These are phyloP conservation scores for Conchocele bisecta DNA, from an alignment of 2,888 invertebrate genomes.

Conservation along the genomic window DNA sequence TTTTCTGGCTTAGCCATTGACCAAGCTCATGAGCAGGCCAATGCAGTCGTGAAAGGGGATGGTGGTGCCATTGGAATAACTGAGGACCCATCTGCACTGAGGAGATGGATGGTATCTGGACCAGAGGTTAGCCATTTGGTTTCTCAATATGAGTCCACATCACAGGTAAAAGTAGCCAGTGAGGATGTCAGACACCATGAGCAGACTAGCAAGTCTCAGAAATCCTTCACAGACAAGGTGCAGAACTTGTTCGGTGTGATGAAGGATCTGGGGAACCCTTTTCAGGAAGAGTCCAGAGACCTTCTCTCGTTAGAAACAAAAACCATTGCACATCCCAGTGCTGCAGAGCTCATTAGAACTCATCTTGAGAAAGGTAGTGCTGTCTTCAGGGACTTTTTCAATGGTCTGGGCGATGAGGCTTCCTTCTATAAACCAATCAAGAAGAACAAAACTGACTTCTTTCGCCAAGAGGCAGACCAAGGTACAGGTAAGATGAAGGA, in stretches of 20 bases:
- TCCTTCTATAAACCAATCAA: too few species aligned
- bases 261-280: constrained; percentile 26
- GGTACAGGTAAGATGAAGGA: too few species aligned
- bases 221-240: constrained; percentile 7
- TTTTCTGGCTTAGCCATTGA: constrained; percentile 62
- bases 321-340: constrained; percentile 34
- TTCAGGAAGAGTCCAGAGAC: constrained; percentile 9
- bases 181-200: constrained; percentile 6
- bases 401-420: too few species aligned
- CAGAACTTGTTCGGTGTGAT: not conserved
- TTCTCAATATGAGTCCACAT: constrained; percentile 30
- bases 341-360: constrained; percentile 24
- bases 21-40: constrained; percentile 67
- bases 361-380: constrained; percentile 41
- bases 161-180: constrained; percentile 2
- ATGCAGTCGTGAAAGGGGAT: constrained; percentile 64
- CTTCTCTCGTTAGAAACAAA: constrained; percentile 46
- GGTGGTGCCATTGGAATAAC: constrained; percentile 62
- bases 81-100: constrained; percentile 54
- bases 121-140: constrained; percentile 41
- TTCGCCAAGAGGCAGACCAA: too few species aligned
- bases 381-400: too few species aligned
- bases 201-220: constrained; percentile 1
- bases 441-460: too few species aligned
- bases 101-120: constrained; percentile 66